Evolutionary conservation across 53 echinoderm and acorn worm genomes (phyloP).

Genomic region (Paracentrotus lividus): DNA sequence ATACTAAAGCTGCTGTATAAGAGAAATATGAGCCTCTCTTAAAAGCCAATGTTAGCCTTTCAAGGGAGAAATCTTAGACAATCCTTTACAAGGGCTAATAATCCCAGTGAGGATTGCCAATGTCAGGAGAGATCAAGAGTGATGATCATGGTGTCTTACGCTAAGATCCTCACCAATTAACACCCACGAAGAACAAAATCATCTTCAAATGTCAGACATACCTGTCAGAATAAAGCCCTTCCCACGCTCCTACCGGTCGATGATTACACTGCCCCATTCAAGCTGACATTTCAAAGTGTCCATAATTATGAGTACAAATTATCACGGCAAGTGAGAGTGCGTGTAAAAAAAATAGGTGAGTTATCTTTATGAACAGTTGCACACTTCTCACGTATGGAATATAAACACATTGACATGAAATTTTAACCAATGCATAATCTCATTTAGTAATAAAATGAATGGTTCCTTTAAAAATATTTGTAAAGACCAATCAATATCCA

Average conservation of each 20-base stretch:
- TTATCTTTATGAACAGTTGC: not conserved
- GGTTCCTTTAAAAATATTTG: too few species aligned
- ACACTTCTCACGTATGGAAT: not conserved
- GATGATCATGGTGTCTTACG: not conserved
- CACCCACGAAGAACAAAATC: constrained; percentile 41
- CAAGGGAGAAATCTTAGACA: not conserved
- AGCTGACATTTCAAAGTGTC: constrained; percentile 46
- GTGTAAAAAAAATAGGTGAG: not conserved
- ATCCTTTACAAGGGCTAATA: not conserved
- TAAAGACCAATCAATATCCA: too few species aligned
- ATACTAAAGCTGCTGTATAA: not conserved
- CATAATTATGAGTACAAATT: constrained; percentile 39
- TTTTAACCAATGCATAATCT: too few species aligned
- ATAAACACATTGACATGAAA: too few species aligned
- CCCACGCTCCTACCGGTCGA: constrained; percentile 1
- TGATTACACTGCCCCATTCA: constrained; percentile 25
- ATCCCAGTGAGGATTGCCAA: not conserved
- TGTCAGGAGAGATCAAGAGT: not conserved
- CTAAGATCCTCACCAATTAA: constrained; percentile 49
- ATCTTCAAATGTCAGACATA: constrained; percentile 40
- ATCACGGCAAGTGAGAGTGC: not conserved
- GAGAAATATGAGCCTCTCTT: not conserved
- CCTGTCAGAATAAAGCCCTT: constrained; percentile 18
- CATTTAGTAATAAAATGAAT: too few species aligned
- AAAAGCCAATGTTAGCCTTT: not conserved